These are phyloP conservation scores for Brachypterus glaber DNA, from an alignment of 2,888 invertebrate species.

Conservation along the genomic window DNA sequence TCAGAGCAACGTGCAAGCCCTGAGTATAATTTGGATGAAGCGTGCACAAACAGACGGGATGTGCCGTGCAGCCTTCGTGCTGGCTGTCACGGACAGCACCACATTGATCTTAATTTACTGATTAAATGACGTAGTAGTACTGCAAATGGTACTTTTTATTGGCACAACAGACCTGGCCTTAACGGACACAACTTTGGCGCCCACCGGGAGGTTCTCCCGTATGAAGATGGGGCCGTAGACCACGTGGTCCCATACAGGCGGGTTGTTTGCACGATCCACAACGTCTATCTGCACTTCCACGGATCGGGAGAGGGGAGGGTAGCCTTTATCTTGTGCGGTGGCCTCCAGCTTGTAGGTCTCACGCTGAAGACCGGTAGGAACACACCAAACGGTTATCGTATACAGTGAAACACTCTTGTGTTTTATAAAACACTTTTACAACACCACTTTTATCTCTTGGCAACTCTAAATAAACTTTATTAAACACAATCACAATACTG, in stretches of 20 bases:
- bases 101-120: no score
- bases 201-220: conserved; percentile 95
- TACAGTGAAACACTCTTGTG: no score
- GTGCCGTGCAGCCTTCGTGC: conserved; percentile 39
- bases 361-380: conserved; percentile 58
- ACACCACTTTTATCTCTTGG: no score
- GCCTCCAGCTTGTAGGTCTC: conserved; percentile 97
- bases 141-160: conserved; percentile 19
- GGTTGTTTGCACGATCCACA: conserved; percentile 96
- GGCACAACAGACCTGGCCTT: conserved; percentile 89
- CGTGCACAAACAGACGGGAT: conserved; percentile 42
- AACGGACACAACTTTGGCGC: conserved; percentile 94
- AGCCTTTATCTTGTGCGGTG: conserved; percentile 96
- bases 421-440: no score
- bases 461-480: no score
- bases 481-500: no score
- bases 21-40: conserved; percentile 34
- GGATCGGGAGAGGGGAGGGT: conserved; percentile 87
- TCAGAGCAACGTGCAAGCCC: conserved; percentile 55
- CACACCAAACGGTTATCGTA: no score
- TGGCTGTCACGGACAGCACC: conserved; percentile 35
- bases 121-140: conserved; percentile 19
- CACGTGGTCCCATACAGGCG: conserved; percentile 93
- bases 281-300: conserved; percentile 98
- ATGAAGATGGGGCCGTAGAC: conserved; percentile 96